These are phyloP conservation scores for Drosophila orosa DNA, from an alignment of 1,140 invertebrate genomes.

Conservation along the genomic window DNA sequence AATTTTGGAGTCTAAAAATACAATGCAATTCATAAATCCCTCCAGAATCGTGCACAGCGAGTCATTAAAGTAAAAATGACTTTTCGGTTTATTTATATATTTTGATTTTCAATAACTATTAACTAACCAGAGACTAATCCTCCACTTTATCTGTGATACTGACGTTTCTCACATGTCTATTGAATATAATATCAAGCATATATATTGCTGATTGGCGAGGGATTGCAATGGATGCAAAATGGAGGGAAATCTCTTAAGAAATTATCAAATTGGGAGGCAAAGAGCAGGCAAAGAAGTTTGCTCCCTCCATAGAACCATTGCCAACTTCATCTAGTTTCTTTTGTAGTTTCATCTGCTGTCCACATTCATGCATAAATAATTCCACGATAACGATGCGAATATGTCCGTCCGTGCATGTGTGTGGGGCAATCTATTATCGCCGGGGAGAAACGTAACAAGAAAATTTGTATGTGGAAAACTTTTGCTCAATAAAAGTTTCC, in stretches of 20 bases:
- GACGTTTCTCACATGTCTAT: neutral
- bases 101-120: neutral
- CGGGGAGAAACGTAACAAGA: slow-evolving; percentile 57
- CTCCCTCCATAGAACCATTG: slow-evolving; percentile 5
- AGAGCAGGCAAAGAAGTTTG: slow-evolving; percentile 27
- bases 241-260: slow-evolving; percentile 60
- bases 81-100: neutral
- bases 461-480: slow-evolving; percentile 81
- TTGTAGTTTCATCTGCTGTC: slow-evolving; percentile 38
- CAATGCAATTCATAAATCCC: neutral
- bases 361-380: slow-evolving; percentile 78
- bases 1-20: slow-evolving; percentile 19
- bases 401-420: slow-evolving; percentile 34
- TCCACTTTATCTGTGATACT: neutral
- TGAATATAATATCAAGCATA: neutral
- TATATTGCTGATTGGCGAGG: neutral
- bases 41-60: neutral
- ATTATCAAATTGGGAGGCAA: slow-evolving; percentile 68
- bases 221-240: neutral
- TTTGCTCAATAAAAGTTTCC: slow-evolving; percentile 79
- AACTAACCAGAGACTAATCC: neutral
- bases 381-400: slow-evolving; percentile 73
- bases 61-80: neutral
- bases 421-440: slow-evolving; percentile 77
- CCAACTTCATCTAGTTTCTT: slow-evolving; percentile 47